Conservation (phyloP, 2,888 invertebrate species). For the Palloptera scutellata region DNA sequence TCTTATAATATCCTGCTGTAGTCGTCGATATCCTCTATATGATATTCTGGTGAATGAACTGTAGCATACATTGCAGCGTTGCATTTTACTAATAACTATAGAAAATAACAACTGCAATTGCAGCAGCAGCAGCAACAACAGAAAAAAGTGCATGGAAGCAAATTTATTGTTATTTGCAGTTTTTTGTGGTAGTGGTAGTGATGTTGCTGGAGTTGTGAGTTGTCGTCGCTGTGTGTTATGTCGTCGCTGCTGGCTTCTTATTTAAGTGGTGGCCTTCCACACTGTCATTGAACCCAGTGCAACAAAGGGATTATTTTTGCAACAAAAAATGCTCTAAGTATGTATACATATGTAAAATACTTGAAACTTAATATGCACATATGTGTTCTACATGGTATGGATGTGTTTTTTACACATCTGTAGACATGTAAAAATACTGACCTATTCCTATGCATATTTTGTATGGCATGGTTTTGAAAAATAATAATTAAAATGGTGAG, state of each 20-base stretch:
- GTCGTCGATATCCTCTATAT: neutral
- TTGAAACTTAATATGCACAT: slow-evolving; percentile 50
- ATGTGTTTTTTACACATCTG: slow-evolving; percentile 22
- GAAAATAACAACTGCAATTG: no score
- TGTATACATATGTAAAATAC: slow-evolving; percentile 41
- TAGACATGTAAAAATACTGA: slow-evolving; percentile 46
- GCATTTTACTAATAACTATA: no score
- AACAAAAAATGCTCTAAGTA: slow-evolving; percentile 23
- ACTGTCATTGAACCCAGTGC: slow-evolving; percentile 47
- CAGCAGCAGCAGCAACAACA: no score
- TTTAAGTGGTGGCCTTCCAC: slow-evolving; percentile 42
- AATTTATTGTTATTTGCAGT: slow-evolving; percentile 31
- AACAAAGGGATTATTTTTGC: slow-evolving; percentile 24
- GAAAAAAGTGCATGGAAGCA: no score
- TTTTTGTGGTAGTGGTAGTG: slow-evolving; percentile 29
- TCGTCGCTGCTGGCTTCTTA: slow-evolving; percentile 27
- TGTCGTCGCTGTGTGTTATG: slow-evolving; percentile 33
- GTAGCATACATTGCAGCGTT: neutral
- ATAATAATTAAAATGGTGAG: slow-evolving; percentile 36
- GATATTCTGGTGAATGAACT: slow-evolving; percentile 43
- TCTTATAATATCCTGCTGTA: neutral
- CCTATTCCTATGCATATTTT: slow-evolving; percentile 57
- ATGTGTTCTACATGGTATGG: slow-evolving; percentile 27
- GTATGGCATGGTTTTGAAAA: slow-evolving; percentile 46
- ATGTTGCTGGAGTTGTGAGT: slow-evolving; percentile 35